Percentiles rank a stretch among this genome's conserved stretches.
Conservation (phyloP, 2,797 vertebrate genomes). For the Otolemur crassicaudatus region DNA sequence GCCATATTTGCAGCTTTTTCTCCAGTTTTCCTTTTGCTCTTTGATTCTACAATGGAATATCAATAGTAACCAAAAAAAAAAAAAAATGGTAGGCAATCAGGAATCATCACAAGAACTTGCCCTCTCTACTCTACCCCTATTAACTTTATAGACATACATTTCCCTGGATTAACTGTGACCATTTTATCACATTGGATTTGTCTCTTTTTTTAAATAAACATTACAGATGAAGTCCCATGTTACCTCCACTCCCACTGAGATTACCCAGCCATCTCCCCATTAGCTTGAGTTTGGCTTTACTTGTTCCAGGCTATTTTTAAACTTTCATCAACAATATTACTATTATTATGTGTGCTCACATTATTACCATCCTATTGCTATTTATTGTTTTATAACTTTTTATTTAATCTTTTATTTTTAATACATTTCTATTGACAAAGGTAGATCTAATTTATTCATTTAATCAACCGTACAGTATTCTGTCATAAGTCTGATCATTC, state of each 20-base stretch:
- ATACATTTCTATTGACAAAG: not conserved
- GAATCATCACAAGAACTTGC: not conserved
- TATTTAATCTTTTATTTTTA: not conserved
- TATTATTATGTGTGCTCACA: not conserved
- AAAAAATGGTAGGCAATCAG: not conserved
- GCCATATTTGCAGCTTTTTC: not conserved
- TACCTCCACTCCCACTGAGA: not conserved
- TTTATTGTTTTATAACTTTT: not conserved
- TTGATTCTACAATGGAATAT: not conserved
- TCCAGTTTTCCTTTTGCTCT: not conserved
- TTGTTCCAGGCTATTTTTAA: not conserved
- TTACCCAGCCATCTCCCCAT: not conserved
- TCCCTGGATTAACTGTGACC: not conserved
- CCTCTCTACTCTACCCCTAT: not conserved
- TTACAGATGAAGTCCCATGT: not conserved
- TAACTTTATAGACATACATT: not conserved
- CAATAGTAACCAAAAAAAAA: not conserved
- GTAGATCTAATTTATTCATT: not conserved
- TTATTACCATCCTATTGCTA: not conserved
- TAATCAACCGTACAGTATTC: not conserved
- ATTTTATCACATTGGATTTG: not conserved
- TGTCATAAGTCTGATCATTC: not conserved
- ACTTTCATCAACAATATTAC: not conserved
- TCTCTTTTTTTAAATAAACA: not conserved
- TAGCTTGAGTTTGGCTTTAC: not conserved